Conservation (phyloP, 2,113 vertebrate species). For the Lontra canadensis region DNA sequence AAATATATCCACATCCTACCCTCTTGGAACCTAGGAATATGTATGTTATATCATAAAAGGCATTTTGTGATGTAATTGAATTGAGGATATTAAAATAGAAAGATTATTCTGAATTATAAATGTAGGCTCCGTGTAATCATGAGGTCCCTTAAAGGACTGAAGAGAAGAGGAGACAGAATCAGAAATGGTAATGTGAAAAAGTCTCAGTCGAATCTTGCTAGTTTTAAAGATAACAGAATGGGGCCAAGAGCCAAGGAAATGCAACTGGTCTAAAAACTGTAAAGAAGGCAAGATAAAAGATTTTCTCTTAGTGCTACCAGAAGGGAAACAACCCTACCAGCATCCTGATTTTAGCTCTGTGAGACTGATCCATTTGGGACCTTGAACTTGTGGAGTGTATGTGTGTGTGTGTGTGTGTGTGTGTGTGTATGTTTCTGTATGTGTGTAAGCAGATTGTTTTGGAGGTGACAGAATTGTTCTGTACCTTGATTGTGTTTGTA, state of each 20-base stretch:
- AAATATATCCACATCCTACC: background rate
- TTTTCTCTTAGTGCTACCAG: fast-evolving
- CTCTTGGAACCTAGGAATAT: background rate
- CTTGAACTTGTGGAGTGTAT: background rate
- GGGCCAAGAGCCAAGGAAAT: background rate
- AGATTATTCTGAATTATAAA: background rate
- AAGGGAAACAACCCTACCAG: background rate
- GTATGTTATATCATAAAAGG: background rate
- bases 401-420: background rate
- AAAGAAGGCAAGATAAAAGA: background rate
- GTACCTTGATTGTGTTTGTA: background rate
- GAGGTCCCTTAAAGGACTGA: background rate
- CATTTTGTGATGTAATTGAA: background rate
- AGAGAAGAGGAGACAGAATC: background rate
- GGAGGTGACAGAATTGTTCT: background rate
- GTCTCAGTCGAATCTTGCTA: background rate
- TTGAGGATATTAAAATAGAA: background rate
- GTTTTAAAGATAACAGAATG: background rate
- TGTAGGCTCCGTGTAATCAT: background rate
- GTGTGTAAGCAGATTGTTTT: background rate
- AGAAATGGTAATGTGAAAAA: background rate
- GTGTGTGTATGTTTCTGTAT: background rate
- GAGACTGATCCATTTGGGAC: background rate
- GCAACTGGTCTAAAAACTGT: background rate
- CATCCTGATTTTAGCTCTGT: background rate